Percentiles rank a stretch among this genome's conserved stretches.
Evolutionary conservation across 1,140 invertebrate genomes (phyloP).

Genomic region (Drosophila asahinai): DNA sequence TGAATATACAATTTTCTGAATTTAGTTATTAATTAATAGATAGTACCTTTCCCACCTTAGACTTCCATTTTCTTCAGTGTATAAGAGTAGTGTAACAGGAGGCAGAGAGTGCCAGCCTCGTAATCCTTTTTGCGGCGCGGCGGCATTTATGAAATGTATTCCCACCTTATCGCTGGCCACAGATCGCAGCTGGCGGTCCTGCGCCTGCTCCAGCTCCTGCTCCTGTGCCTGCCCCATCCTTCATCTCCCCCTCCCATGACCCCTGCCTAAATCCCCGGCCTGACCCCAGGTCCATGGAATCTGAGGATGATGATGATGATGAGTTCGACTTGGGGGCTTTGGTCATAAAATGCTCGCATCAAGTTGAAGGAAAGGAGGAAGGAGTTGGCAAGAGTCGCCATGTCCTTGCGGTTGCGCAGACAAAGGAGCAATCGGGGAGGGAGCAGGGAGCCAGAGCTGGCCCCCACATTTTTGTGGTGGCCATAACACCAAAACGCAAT

Average conservation of each 20-base stretch:
- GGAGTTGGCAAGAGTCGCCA: slow-evolving; percentile 13
- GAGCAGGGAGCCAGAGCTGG: background rate
- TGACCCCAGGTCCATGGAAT: slow-evolving; percentile 39
- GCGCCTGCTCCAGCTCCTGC: slow-evolving; percentile 21
- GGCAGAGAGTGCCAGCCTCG: slow-evolving; percentile 21
- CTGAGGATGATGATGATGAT: slow-evolving; percentile 65
- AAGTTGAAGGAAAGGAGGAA: slow-evolving; percentile 30
- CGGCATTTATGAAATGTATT: slow-evolving; percentile 79
- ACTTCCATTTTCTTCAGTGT: slow-evolving; percentile 2
- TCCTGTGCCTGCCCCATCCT: slow-evolving; percentile 33
- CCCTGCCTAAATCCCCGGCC: slow-evolving; percentile 32
- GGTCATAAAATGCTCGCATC: slow-evolving; percentile 67
- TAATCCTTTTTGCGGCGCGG: slow-evolving; percentile 71
- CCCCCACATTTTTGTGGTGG: slow-evolving; percentile 58
- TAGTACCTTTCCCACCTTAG: background rate
- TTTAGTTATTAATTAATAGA: too few species aligned
- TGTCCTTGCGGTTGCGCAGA: slow-evolving; percentile 77
- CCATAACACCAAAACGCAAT: slow-evolving; percentile 79
- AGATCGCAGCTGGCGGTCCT: slow-evolving; percentile 62
- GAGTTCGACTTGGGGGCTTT: slow-evolving; percentile 73
- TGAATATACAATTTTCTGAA: background rate
- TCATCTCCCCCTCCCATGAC: slow-evolving; percentile 12
- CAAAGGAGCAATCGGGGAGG: slow-evolving; percentile 15
- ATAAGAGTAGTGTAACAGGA: background rate
- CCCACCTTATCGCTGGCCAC: slow-evolving; percentile 65